Conservation (phyloP, 53 echinoderm and acorn worm genomes). For the Antedon mediterranea region DNA sequence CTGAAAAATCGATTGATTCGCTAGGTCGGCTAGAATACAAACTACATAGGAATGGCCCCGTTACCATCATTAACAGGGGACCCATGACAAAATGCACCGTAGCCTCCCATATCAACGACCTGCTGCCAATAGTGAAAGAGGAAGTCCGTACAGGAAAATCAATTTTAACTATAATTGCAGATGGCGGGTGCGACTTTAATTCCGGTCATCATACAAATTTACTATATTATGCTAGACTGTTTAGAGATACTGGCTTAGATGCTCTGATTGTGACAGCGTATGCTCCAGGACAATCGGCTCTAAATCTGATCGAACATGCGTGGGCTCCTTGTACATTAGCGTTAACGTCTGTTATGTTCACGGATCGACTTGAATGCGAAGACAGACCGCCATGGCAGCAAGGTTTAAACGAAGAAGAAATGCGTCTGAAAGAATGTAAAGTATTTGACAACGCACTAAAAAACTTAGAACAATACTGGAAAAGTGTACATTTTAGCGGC, state of each 20-base stretch:
- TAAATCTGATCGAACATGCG: conserved; percentile 28
- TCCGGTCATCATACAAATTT: conserved; percentile 19
- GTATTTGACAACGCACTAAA: conserved; percentile 26
- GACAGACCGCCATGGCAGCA: conserved; percentile 9
- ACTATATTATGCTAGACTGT: conserved; percentile 13
- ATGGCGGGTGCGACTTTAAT: conserved; percentile 31
- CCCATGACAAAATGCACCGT: conserved; percentile 19
- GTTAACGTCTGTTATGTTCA: not conserved
- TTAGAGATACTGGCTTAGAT: conserved; percentile 19
- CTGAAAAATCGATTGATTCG: not conserved
- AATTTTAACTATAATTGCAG: conserved; percentile 5
- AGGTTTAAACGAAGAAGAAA: conserved; percentile 2
- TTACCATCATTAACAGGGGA: conserved; percentile 13
- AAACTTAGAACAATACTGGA: conserved; percentile 11
- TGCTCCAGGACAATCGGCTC: conserved; percentile 33
- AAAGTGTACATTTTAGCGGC: not conserved
- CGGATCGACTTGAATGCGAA: conserved; percentile 1
- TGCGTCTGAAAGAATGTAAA: conserved; percentile 12
- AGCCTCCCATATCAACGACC: conserved; percentile 21
- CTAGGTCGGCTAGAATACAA: conserved; percentile 1
- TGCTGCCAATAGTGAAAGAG: conserved; percentile 20
- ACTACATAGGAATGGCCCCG: not conserved
- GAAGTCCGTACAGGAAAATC: conserved; percentile 3
- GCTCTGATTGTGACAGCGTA: conserved; percentile 23
- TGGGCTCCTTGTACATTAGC: conserved; percentile 29